Evolutionary conservation across 2,797 vertebrate species (phyloP).

Genomic region (Malurus splendens): DNA sequence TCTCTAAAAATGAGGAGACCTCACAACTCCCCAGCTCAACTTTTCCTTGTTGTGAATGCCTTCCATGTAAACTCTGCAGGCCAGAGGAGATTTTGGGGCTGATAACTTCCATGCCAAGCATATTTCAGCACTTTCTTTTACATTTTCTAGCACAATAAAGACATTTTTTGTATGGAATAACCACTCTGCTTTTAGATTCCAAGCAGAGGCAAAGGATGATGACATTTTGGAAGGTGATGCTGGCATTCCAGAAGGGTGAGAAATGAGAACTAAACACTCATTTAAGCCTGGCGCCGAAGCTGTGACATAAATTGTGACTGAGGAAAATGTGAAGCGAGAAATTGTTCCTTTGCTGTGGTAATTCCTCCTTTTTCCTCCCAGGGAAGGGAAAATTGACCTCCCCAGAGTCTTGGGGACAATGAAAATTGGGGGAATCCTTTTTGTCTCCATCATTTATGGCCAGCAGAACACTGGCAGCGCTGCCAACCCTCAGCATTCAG

Average conservation of each 20-base stretch:
- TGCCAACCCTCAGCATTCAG: neutral
- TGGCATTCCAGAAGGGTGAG: neutral
- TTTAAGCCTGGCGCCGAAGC: accelerated
- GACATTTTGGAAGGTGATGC: neutral
- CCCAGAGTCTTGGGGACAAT: neutral
- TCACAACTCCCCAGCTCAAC: neutral
- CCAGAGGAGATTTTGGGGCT: neutral
- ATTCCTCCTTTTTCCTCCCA: neutral
- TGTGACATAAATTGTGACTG: accelerated
- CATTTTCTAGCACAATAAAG: neutral
- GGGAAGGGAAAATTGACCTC: neutral
- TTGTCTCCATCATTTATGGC: neutral
- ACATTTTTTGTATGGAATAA: neutral
- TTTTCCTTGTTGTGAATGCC: neutral
- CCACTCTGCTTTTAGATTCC: neutral
- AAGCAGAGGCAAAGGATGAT: neutral
- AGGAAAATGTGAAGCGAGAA: neutral
- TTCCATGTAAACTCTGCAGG: neutral
- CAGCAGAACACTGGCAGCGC: accelerated
- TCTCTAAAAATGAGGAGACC: neutral
- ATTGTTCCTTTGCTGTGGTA: neutral
- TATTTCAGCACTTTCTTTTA: neutral
- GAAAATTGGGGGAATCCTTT: neutral
- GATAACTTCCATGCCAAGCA: neutral
- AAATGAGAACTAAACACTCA: neutral